These are phyloP conservation scores for Camelus bactrianus DNA, from an alignment of 2,113 vertebrate species.

Conservation along the genomic window DNA sequence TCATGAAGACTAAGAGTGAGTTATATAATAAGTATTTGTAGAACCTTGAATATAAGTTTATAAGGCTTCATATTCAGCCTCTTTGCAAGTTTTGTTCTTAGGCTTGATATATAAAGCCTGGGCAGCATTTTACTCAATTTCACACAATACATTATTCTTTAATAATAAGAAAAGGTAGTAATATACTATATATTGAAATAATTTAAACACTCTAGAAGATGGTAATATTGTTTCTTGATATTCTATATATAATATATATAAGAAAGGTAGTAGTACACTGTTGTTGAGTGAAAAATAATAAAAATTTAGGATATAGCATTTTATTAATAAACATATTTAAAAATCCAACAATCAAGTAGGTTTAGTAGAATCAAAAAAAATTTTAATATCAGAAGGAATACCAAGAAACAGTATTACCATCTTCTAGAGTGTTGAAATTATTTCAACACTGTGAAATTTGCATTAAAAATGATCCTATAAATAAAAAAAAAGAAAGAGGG, in stretches of 20 bases:
- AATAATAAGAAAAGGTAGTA: background rate
- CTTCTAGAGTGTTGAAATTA: background rate
- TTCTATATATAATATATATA: no score
- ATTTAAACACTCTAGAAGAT: no score
- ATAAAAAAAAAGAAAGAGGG: background rate
- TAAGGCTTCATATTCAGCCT: background rate
- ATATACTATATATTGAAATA: background rate
- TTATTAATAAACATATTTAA: background rate
- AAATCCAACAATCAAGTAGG: background rate
- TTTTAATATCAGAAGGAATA: conserved; percentile 16
- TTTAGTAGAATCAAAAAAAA: background rate
- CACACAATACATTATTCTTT: background rate
- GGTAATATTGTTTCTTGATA: no score
- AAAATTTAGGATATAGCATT: background rate
- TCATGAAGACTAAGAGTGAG: background rate
- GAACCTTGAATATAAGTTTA: background rate
- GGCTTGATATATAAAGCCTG: background rate
- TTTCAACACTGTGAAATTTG: background rate
- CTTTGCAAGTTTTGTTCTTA: conserved; percentile 27
- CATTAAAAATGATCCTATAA: background rate
- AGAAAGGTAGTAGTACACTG: background rate
- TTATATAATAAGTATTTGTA: conserved; percentile 2
- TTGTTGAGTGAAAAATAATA: background rate
- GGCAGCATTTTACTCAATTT: conserved; percentile 33
- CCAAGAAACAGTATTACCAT: background rate